phyloP scores from a whole-genome alignment of 2,797 vertebrate genomes.

The Chelon labrosus region DNA sequence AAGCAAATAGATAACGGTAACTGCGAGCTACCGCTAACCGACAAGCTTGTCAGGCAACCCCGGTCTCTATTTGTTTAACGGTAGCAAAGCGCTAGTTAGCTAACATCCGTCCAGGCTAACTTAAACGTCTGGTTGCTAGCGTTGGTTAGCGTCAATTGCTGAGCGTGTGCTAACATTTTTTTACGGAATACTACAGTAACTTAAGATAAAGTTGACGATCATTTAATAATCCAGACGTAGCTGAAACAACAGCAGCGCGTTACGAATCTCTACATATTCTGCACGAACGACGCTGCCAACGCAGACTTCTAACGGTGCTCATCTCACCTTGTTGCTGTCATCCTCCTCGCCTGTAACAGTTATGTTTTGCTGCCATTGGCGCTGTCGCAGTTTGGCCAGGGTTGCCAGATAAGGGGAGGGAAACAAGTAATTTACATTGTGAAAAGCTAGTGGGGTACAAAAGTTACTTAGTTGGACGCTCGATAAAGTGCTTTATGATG shows the following conservation, averaged over 20 bases:
- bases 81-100: constrained; percentile 34
- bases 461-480: not conserved
- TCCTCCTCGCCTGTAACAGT: constrained; percentile 78
- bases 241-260: not conserved
- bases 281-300: constrained; percentile 8
- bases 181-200: constrained; percentile 58
- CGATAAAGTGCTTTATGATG: not conserved
- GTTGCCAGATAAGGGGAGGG: constrained; percentile 77
- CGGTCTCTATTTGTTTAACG: constrained; percentile 21
- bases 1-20: not conserved
- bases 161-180: constrained; percentile 57
- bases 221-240: constrained; percentile 16
- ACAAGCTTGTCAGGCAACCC: constrained; percentile 16
- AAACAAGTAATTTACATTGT: constrained; percentile 60
- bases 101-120: constrained; percentile 42
- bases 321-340: constrained; percentile 85
- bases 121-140: constrained; percentile 55
- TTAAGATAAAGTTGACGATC: constrained; percentile 70
- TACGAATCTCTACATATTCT: not conserved
- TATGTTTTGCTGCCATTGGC: constrained; percentile 79
- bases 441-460: constrained; percentile 27
- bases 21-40: constrained; percentile 3
- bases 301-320: constrained; percentile 55
- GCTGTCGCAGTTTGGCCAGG: constrained; percentile 83
- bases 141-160: constrained; percentile 59